phyloP scores from a whole-genome alignment of 2,797 vertebrate species.

The Gambelia wislizenii region DNA sequence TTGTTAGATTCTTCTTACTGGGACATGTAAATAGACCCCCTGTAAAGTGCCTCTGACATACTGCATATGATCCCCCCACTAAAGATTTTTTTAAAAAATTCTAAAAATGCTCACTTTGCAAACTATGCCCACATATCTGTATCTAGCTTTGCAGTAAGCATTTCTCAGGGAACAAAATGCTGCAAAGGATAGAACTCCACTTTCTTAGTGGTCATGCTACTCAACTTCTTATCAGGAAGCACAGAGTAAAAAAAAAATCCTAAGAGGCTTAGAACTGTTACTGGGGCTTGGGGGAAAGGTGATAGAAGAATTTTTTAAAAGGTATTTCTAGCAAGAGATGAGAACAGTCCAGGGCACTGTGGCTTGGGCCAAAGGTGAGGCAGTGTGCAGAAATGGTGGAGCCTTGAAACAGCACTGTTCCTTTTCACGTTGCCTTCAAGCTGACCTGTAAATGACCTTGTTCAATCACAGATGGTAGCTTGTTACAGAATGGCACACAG shows the following conservation, averaged over 20 bases:
- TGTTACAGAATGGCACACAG: background rate
- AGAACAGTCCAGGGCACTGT: background rate
- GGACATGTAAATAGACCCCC: background rate
- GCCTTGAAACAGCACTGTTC: no score
- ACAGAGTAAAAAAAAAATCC: conserved; percentile 20
- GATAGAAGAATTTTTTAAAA: conserved; percentile 11
- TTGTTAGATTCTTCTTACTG: background rate
- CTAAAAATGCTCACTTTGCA: conserved; percentile 13
- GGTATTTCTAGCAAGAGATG: background rate
- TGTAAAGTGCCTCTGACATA: background rate
- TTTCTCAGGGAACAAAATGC: background rate
- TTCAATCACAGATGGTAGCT: background rate
- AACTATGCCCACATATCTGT: background rate
- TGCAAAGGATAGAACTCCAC: background rate
- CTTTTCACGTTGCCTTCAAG: background rate
- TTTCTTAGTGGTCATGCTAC: background rate
- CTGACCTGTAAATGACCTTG: background rate
- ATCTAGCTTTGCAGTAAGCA: background rate
- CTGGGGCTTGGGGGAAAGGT: conserved; percentile 27
- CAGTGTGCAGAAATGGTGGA: background rate
- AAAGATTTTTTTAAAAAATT: background rate
- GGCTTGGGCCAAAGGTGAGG: background rate
- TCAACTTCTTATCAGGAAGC: background rate
- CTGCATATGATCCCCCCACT: conserved; percentile 19
- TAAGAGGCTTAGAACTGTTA: conserved; percentile 27